phyloP scores from a whole-genome alignment of 2,888 invertebrate species.

The Drosophila birchii region DNA sequence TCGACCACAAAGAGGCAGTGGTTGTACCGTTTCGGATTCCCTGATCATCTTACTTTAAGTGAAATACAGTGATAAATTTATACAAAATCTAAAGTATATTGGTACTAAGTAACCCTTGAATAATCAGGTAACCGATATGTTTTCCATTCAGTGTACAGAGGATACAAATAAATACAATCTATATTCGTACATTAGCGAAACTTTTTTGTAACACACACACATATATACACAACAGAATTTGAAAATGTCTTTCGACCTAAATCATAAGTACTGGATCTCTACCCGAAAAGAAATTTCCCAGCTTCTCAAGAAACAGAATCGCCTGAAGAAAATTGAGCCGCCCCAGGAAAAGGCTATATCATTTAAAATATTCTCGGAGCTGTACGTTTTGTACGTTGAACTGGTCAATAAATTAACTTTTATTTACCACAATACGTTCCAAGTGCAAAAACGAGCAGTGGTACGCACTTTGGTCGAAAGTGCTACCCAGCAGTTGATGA shows the following conservation, averaged over 20 bases:
- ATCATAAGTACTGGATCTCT: conserved; percentile 86
- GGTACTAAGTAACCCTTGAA: conserved; percentile 49
- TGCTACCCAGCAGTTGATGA: conserved; percentile 85
- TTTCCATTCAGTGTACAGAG: conserved; percentile 47
- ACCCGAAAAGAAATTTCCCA: conserved; percentile 84
- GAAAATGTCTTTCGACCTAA: conserved; percentile 85
- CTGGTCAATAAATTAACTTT: conserved; percentile 82
- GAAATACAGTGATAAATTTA: conserved; percentile 29
- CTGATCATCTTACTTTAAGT: conserved; percentile 83
- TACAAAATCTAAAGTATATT: conserved; percentile 37
- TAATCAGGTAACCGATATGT: conserved; percentile 41
- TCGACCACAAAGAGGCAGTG: conserved; percentile 94
- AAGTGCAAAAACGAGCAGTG: conserved; percentile 82
- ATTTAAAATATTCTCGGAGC: conserved; percentile 80
- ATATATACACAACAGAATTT: not conserved
- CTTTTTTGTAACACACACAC: not conserved
- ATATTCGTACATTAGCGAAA: conserved; percentile 19
- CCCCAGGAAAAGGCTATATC: conserved; percentile 67
- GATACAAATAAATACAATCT: conserved; percentile 36
- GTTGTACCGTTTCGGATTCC: conserved; percentile 95
- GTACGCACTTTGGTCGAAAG: conserved; percentile 75
- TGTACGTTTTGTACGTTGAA: conserved; percentile 81
- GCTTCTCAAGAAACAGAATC: conserved; percentile 83
- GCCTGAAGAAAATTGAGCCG: conserved; percentile 74
- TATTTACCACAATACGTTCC: conserved; percentile 81